phyloP scores from a whole-genome alignment of 2,797 vertebrate species.

The Microchirus variegatus region DNA sequence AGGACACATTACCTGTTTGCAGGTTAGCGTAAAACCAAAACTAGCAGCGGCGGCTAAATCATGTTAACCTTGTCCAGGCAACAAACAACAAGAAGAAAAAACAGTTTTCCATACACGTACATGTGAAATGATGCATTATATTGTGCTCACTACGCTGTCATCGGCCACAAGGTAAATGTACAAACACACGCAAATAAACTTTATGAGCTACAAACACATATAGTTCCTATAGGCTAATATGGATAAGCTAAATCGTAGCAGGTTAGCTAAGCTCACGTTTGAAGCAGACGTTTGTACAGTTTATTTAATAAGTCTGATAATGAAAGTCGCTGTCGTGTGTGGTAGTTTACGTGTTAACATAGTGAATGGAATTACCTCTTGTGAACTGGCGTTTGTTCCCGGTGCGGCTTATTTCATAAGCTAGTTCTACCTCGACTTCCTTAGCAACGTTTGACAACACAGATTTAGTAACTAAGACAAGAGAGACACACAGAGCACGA shows the following conservation, averaged over 20 bases:
- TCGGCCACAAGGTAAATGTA: too few relatives aligned
- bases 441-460: slow-evolving; percentile 80
- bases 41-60: neutral
- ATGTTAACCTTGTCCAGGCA: neutral
- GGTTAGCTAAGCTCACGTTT: slow-evolving; percentile 24
- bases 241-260: neutral
- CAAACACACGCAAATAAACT: too few relatives aligned
- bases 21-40: neutral
- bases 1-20: too few relatives aligned
- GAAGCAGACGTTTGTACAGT: neutral
- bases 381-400: neutral
- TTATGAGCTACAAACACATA: too few relatives aligned
- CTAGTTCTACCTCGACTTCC: slow-evolving; percentile 58
- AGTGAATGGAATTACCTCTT: slow-evolving; percentile 24
- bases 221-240: too few relatives aligned
- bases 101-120: too few relatives aligned
- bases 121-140: too few relatives aligned
- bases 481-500: slow-evolving; percentile 18
- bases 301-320: rapidly evolving
- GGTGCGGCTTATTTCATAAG: slow-evolving; percentile 5
- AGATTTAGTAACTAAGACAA: slow-evolving; percentile 57
- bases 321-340: neutral
- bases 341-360: neutral
- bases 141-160: too few relatives aligned
- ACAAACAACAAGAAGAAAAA: neutral